Evolutionary conservation across 2,888 invertebrate genomes (phyloP), one percentile per base, ranked within the genome.

Genomic region (Formica aserva): DNA sequence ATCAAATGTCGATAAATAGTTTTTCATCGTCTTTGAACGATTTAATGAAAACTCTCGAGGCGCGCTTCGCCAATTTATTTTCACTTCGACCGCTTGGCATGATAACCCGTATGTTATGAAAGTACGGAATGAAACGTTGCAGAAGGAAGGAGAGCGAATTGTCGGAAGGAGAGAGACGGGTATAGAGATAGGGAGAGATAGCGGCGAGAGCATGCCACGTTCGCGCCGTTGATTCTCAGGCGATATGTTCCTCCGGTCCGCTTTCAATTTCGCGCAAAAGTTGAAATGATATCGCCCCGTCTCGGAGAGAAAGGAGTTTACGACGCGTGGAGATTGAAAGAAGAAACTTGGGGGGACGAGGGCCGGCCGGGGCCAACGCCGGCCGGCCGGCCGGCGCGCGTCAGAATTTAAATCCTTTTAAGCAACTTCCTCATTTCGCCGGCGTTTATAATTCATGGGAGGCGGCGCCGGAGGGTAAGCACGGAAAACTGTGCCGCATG

Each of bases 381-480:
- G 69, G 8, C 41, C 60, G 71, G 45, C 41, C 67, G 71, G 45
- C 41, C 63, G 63, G 72, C 82, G 52, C 77, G 82, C 72, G 85
- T 86, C 84, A 76, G 84, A 84, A 90, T 88, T 86, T 82, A 86
- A 89, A 90, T 88, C 83, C 84, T 87, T 89, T 88, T 86, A 86
- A 87, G 88, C 88, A 87, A 89, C 85, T 90, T 88, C 77, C 85
- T 88, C 85, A 82, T 89, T 86, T 90, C 84, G 76, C 38, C 35
- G 87, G 35, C 82, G 87, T 84, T 89, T 88, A 86, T 90, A 89
- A 91, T 90, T 91, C 88, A 88, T 87, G 83, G 86, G 45, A 81
- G 32, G 63, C 63, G 62, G 82, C 32, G 81, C 67, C 71, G 48
- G 32, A 67, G 71, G 62, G 60, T 67, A 65, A 48, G 69, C 78